Conservation (phyloP, 2,113 vertebrate species). For the Pionites leucogaster region DNA sequence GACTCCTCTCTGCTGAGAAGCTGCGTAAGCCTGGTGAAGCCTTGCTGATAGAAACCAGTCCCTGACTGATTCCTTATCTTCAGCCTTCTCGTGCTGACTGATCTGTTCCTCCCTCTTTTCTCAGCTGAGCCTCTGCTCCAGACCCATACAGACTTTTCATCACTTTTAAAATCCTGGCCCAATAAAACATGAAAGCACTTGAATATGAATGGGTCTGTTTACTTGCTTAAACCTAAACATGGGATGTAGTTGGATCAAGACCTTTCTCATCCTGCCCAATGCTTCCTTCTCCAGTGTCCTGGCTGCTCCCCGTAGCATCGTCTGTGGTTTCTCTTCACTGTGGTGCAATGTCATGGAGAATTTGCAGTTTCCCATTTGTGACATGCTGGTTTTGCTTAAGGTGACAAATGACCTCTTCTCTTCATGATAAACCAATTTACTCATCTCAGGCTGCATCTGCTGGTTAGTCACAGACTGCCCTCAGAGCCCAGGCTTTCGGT, state of each 20-base stretch:
- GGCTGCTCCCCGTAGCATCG: not conserved
- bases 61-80: slow-evolving; percentile 46
- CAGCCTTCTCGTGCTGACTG: slow-evolving; percentile 28
- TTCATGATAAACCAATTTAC: not conserved
- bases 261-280: slow-evolving; percentile 2
- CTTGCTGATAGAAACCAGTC: slow-evolving; percentile 29
- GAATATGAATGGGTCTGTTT: slow-evolving; percentile 28
- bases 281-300: not conserved
- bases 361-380: slow-evolving; percentile 10
- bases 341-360: not conserved
- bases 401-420: slow-evolving; percentile 28
- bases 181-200: slow-evolving; percentile 50
- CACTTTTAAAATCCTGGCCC: slow-evolving; percentile 37
- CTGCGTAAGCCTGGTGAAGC: not conserved
- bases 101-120: slow-evolving; percentile 7
- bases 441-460: not conserved
- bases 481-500: not conserved
- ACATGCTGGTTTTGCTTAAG: not conserved
- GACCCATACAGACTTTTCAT: slow-evolving; percentile 33
- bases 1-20: not conserved
- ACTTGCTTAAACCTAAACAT: slow-evolving; percentile 49
- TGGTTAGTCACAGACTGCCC: not conserved
- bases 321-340: not conserved
- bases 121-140: not conserved
- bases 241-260: slow-evolving; percentile 27